Conservation (phyloP, 2,888 invertebrate species). For the Athrips mouffetella region DNA sequence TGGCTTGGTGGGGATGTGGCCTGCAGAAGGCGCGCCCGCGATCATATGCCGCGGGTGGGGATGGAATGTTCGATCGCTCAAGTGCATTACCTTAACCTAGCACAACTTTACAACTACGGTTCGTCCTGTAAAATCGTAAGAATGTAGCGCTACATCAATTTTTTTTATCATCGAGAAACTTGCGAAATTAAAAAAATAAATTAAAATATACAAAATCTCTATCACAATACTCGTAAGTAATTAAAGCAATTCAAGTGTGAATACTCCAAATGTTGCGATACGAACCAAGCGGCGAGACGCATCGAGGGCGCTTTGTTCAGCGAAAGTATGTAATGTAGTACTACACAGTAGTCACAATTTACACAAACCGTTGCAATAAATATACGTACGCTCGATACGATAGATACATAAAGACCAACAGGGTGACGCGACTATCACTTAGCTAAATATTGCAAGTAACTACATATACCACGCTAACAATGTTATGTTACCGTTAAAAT, state of each 20-base stretch:
- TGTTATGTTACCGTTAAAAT: constrained; percentile 54
- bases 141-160: constrained; percentile 70
- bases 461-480: constrained; percentile 66
- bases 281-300: constrained; percentile 56
- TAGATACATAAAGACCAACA: constrained; percentile 48
- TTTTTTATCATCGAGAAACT: constrained; percentile 54
- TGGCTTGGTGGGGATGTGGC: too few species aligned
- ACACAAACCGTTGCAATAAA: constrained; percentile 54
- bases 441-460: constrained; percentile 71
- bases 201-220: constrained; percentile 79
- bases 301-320: constrained; percentile 27
- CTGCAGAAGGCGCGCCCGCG: neutral
- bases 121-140: constrained; percentile 63
- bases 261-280: constrained; percentile 74
- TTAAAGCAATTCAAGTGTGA: constrained; percentile 78
- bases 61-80: constrained; percentile 22
- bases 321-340: constrained; percentile 40
- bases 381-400: constrained; percentile 47
- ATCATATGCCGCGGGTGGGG: neutral
- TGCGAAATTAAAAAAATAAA: constrained; percentile 78
- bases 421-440: constrained; percentile 59
- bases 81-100: constrained; percentile 71
- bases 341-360: constrained; percentile 61
- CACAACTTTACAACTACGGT: constrained; percentile 69
- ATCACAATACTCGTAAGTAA: constrained; percentile 79